Evolutionary conservation across 2,888 invertebrate species (phyloP), one percentile per base, ranked within the genome.

Genomic region (Monochamus alternatus): DNA sequence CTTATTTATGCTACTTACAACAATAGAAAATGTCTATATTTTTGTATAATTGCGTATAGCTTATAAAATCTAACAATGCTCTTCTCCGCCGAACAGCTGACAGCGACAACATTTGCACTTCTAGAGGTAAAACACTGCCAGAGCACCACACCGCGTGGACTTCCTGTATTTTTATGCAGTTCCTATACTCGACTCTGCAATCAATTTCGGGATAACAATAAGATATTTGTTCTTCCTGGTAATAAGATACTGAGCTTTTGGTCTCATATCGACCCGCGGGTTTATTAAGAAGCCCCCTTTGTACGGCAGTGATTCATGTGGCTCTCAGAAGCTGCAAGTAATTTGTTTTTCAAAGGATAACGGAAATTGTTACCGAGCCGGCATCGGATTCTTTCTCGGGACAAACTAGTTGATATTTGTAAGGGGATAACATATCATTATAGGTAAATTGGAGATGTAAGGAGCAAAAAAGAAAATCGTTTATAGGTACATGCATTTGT

Each of bases 221-320:
- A 69, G 60, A 69, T 69, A 69, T 60, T 69, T 69, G 69, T 51
- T 69, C 69, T 69, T 69, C n/a, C 47, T 47, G 30, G 69, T 69
- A 69, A 69, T 69, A 69, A 69, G 69, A 69, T 62, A 51, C 69
- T 69, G 60, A 69, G 69, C 69, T 69, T 69, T 60, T 69, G 44
- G 69, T 12, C 31, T 69, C 60, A 60, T 51, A 69, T 69, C 69
- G 69, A 62, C 60, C 69, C 30, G 14, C 59, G 44, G 60, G 59
- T 69, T 59, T 69, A 69, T 69, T 69, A 68, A 55, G 59, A 68
- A 22, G 22, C 59, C 59, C 12, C 68, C 58, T 68, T 59, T 68
- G 30, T 69, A 60, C 69, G 7, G 60, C n/a, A 47, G 44, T 60
- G 59, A 69, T 69, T 69, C 60, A 60, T 60, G 31, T 30, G 60